Evolutionary conservation across 2,113 vertebrate species (phyloP), one percentile per base, ranked within the genome.

Genomic region (Opisthocomus hoazin): DNA sequence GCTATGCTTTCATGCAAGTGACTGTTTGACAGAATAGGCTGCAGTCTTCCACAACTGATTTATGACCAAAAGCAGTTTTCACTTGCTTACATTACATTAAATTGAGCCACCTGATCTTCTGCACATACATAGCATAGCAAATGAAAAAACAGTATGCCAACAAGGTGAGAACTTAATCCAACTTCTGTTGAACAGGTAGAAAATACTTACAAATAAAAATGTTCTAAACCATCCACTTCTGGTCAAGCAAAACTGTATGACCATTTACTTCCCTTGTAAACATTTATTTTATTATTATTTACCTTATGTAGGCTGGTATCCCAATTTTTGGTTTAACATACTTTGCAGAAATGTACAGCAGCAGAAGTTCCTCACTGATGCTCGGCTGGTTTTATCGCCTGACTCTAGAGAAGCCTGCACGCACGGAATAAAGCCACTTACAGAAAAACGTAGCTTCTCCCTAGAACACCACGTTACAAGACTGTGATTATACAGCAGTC

Each of bases 191-290:
- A 78, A 90, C 32, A 54, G 5, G 14, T 69, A 86, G 29, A 84
- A 88, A 92, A 80, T 85, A 94, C 19, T 89, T 94, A 90, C 56
- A 93, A 90, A 75, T 81, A 91, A 77, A 88, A 86, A 64, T 20
- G 27, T 84, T 89, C 45, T 45, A 90, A 82, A 64, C 21, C 26
- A 81, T 39, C 46, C 24, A 46, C 3, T 37, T 76, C 45, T 29
- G 81, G 66, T 81, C 9, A 91, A 77, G 64, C 73, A 91, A 83
- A 93, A 51, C 27, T 34, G 11, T 37, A 63, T 10, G 69, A 96
- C 30, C 13, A 34, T 65, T 76, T 75, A 63, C 12, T 80, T 87
- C 45, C 58, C 56, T 39, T 92, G 84, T 92, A 92, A 94, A 95
- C 7, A 4, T 70, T 83, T 53, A 8, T 84, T 91, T 91, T 78